Evolutionary conservation across 1,140 invertebrate species (phyloP).

Genomic region (Cyclina sinensis): DNA sequence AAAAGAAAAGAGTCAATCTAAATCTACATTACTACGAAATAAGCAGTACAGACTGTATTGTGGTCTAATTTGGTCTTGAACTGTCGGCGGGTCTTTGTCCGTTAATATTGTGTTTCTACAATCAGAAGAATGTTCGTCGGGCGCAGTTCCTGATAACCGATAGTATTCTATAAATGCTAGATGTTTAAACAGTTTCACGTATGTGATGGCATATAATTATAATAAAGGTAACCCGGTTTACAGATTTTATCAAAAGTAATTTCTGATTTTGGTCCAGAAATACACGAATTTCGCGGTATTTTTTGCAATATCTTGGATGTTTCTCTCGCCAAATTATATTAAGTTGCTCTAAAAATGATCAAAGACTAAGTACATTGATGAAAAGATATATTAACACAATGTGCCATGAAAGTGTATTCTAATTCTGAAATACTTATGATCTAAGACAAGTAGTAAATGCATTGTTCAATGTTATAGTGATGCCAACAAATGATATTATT

Average conservation of each 20-base stretch:
- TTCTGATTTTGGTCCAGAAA: constrained; percentile 18
- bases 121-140: too few relatives aligned
- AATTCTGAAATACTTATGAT: too few relatives aligned
- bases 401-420: too few relatives aligned
- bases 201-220: constrained; percentile 1
- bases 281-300: not conserved
- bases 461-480: too few relatives aligned
- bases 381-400: not conserved
- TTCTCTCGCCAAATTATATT: not conserved
- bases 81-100: too few relatives aligned
- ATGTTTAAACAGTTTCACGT: not conserved
- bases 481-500: too few relatives aligned
- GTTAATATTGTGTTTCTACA: too few relatives aligned
- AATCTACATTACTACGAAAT: too few relatives aligned
- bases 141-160: not conserved
- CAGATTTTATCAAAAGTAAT: constrained; percentile 22
- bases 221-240: not conserved
- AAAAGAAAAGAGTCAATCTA: too few relatives aligned
- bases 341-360: not conserved
- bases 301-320: not conserved
- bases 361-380: not conserved
- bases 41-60: too few relatives aligned
- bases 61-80: too few relatives aligned
- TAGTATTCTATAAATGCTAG: constrained; percentile 2
- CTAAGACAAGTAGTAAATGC: too few relatives aligned